A percentile compares a stretch with the other conserved stretches of the same genome.
These are phyloP conservation scores for Scrobipalpa costella DNA, from an alignment of 2,888 invertebrate species.

Conservation along the genomic window DNA sequence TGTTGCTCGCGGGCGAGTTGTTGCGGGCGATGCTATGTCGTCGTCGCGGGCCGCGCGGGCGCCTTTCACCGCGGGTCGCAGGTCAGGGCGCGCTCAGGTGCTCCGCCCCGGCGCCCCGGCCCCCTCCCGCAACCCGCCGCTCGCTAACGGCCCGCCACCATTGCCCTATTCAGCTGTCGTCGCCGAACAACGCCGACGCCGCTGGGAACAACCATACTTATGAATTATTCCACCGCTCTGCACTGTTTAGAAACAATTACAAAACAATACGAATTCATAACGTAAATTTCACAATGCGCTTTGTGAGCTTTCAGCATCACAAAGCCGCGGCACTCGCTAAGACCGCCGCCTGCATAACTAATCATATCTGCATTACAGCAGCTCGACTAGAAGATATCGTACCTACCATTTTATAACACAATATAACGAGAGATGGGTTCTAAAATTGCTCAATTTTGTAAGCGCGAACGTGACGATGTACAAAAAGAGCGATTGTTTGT, in stretches of 20 bases:
- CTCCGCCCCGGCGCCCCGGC: slow-evolving; percentile 68
- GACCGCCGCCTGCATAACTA: slow-evolving; percentile 26
- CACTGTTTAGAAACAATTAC: slow-evolving; percentile 74
- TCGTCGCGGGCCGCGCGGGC: slow-evolving; percentile 58
- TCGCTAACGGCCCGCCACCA: slow-evolving; percentile 66
- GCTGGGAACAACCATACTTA: slow-evolving; percentile 70
- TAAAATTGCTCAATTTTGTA: slow-evolving; percentile 20
- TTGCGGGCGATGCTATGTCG: slow-evolving; percentile 62
- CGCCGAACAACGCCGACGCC: slow-evolving; percentile 55
- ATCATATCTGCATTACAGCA: slow-evolving; percentile 18
- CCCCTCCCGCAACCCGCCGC: slow-evolving; percentile 43
- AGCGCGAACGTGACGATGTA: slow-evolving; percentile 5
- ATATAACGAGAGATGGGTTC: neutral
- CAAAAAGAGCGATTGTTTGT: slow-evolving; percentile 45
- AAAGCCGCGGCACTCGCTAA: slow-evolving; percentile 44
- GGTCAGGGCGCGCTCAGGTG: slow-evolving; percentile 81
- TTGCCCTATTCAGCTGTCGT: slow-evolving; percentile 71
- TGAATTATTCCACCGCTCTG: slow-evolving; percentile 74
- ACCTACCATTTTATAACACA: neutral
- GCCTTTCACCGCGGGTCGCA: slow-evolving; percentile 80
- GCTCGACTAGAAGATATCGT: neutral
- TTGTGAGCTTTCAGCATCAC: slow-evolving; percentile 57
- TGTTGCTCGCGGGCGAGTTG: slow-evolving; percentile 37
- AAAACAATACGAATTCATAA: slow-evolving; percentile 74
- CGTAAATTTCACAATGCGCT: slow-evolving; percentile 68